These are phyloP conservation scores for Axinella damicornis DNA, from an alignment of 37 sponge, comb jelly and placozoan species.

Conservation along the genomic window DNA sequence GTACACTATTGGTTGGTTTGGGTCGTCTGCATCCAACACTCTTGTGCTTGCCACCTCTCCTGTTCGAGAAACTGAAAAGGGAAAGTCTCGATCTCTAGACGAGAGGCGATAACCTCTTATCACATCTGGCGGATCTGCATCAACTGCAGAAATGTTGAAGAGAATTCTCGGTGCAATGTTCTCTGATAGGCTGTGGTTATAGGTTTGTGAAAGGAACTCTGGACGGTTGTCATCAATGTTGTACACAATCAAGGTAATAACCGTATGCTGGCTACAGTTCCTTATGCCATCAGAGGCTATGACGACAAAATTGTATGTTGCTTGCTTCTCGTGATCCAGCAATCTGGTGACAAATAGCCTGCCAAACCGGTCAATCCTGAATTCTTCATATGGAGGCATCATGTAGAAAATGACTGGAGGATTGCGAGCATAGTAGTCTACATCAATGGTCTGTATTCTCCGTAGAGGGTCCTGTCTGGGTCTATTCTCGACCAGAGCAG, in stretches of 20 bases:
- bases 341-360: slow-evolving; percentile 22
- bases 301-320: slow-evolving; percentile 46
- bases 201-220: background rate
- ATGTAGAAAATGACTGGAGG: slow-evolving; percentile 29
- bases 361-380: slow-evolving; percentile 31
- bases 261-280: slow-evolving; percentile 33
- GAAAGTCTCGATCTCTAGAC: background rate
- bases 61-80: slow-evolving; percentile 25
- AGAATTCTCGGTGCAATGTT: slow-evolving; percentile 16
- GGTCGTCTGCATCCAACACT: slow-evolving; percentile 45
- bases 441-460: slow-evolving; percentile 24
- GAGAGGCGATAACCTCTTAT: slow-evolving; percentile 42
- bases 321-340: slow-evolving; percentile 58
- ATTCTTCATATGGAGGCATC: slow-evolving; percentile 29
- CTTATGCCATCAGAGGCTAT: slow-evolving; percentile 46
- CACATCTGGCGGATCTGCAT: slow-evolving; percentile 43
- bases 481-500: slow-evolving; percentile 23
- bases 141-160: slow-evolving; percentile 59
- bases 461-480: background rate
- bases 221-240: slow-evolving; percentile 75
- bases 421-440: slow-evolving; percentile 29
- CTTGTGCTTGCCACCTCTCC: slow-evolving; percentile 22
- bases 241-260: slow-evolving; percentile 41
- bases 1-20: slow-evolving; percentile 8
- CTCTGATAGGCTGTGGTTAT: slow-evolving; percentile 41